Evolutionary conservation across 2,113 vertebrate species (phyloP).

Genomic region (Vombatus ursinus): DNA sequence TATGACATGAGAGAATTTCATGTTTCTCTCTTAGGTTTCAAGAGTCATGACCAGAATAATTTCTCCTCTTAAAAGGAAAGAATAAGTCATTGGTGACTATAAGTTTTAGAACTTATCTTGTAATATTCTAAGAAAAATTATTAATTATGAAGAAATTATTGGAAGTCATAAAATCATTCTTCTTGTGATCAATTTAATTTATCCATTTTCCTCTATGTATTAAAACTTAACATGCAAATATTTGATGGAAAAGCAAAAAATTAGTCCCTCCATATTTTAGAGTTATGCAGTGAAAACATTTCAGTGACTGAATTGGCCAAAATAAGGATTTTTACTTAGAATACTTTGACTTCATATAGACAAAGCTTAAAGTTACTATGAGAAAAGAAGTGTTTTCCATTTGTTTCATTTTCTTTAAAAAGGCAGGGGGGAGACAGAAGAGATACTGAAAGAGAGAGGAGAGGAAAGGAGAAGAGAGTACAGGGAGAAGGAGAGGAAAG

Average conservation of each 20-base stretch:
- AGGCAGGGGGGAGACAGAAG: no score
- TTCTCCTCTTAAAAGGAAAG: no score
- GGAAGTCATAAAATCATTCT: not conserved
- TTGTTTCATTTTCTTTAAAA: no score
- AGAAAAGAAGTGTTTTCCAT: not conserved
- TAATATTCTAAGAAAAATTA: not conserved
- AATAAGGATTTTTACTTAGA: not conserved
- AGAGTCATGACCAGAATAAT: not conserved
- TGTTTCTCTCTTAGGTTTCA: not conserved
- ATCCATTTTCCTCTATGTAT: not conserved
- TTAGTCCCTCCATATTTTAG: not conserved
- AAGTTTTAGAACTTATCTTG: not conserved
- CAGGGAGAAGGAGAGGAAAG: no score
- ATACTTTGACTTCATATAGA: not conserved
- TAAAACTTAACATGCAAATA: no score
- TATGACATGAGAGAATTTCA: no score
- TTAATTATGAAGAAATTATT: not conserved
- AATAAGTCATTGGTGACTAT: not conserved
- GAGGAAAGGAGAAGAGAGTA: no score
- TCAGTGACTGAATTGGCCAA: not conserved
- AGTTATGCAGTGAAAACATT: constrained; percentile 11
- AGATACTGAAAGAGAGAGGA: no score
- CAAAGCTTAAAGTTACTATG: not conserved
- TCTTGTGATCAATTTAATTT: not conserved
- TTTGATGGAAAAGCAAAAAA: no score